A percentile compares a stretch with the other conserved stretches of the same genome.
Evolutionary conservation across 2,888 invertebrate species (phyloP).

Genomic region (Plutella xylostella): DNA sequence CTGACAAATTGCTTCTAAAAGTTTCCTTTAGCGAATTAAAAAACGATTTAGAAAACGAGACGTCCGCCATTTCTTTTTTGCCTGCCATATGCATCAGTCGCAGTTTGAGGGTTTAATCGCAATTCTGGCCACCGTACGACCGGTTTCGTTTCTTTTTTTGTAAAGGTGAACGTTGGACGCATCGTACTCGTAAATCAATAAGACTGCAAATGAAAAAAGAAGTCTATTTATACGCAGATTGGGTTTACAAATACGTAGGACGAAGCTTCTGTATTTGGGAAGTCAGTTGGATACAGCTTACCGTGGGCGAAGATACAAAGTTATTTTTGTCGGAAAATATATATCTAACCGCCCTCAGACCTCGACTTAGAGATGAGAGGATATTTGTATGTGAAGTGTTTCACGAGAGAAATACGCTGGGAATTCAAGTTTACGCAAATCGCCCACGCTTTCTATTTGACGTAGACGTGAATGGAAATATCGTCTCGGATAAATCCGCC

Average conservation of each 20-base stretch:
- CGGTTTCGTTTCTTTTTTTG: constrained; percentile 45
- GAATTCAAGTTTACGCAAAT: constrained; percentile 4
- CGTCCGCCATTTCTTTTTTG: background rate
- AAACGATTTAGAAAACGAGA: background rate
- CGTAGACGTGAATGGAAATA: background rate
- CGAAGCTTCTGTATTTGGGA: constrained; percentile 19
- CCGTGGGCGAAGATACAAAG: no score
- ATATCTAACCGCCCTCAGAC: no score
- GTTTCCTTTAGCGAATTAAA: background rate
- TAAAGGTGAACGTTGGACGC: constrained; percentile 32
- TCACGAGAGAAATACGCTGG: constrained; percentile 1
- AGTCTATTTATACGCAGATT: no score
- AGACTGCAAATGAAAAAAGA: no score
- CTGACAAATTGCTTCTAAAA: background rate
- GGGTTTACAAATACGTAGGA: no score
- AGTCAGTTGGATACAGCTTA: no score
- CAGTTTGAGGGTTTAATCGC: constrained; percentile 33
- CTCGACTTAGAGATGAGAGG: no score
- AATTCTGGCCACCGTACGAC: constrained; percentile 52
- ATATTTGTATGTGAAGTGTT: no score
- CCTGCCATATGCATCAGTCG: constrained; percentile 1
- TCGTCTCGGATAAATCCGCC: no score
- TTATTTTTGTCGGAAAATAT: no score
- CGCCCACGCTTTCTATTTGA: background rate
- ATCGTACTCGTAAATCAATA: no score